Conservation (phyloP, 2,888 invertebrate genomes). For the Philaethria dido region DNA sequence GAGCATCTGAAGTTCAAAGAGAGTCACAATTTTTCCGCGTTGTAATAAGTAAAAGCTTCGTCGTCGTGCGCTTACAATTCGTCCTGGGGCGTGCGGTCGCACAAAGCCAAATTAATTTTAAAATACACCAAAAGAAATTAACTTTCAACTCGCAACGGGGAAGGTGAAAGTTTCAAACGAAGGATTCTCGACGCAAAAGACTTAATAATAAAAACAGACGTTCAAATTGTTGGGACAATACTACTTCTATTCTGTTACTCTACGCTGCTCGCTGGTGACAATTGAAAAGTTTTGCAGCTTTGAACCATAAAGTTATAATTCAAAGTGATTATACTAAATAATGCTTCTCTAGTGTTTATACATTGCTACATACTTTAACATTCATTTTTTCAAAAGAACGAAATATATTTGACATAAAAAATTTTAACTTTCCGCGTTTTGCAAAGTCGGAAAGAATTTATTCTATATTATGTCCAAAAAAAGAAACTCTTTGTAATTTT, state of each 20-base stretch:
- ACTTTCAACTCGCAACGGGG: constrained; percentile 70
- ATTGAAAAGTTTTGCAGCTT: constrained; percentile 9
- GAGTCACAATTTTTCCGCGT: constrained; percentile 59
- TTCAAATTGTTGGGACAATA: constrained; percentile 60
- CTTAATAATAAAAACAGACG: constrained; percentile 77
- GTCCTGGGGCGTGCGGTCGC: constrained; percentile 72
- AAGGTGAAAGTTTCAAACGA: constrained; percentile 75
- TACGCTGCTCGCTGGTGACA: constrained; percentile 41
- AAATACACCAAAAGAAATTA: constrained; percentile 83
- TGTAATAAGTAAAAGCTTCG: constrained; percentile 72
- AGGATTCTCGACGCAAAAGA: constrained; percentile 65
- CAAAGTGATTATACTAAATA: not conserved
- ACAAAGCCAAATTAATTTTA: constrained; percentile 83
- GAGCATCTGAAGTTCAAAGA: constrained; percentile 63
- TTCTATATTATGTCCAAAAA: not conserved
- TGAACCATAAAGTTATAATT: constrained; percentile 1
- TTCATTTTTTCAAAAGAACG: too few species aligned
- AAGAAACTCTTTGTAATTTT: too few species aligned
- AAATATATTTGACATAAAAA: too few species aligned
- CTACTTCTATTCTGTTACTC: constrained; percentile 57
- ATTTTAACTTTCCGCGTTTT: too few species aligned
- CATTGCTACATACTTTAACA: not conserved
- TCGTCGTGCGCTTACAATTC: constrained; percentile 74
- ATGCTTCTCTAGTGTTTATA: not conserved
- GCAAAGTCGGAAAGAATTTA: too few species aligned